Percentiles rank a stretch among this genome's conserved stretches.
Conservation (phyloP, 1,140 invertebrate genomes). For the Achroia grisella region DNA sequence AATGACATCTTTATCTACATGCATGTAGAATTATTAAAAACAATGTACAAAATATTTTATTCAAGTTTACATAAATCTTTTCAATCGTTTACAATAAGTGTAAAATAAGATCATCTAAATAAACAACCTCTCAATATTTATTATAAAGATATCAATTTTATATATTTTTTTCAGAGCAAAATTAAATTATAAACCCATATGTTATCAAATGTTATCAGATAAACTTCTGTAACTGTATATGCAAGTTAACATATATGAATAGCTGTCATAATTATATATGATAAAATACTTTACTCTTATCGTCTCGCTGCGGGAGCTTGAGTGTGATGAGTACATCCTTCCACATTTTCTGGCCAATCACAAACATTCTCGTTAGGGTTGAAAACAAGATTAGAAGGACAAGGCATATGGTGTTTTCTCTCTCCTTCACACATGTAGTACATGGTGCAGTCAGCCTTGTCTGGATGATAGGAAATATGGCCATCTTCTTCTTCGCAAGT, state of each 20-base stretch:
- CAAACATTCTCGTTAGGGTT: conserved; percentile 95
- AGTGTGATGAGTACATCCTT: conserved; percentile 88
- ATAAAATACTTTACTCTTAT: conserved; percentile 23
- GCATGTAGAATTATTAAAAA: no score
- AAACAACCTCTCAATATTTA: no score
- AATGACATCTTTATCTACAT: no score
- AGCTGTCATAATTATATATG: conserved; percentile 3
- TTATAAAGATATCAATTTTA: no score
- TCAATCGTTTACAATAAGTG: no score
- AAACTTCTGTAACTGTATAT: no score
- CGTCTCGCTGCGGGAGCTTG: conserved; percentile 80
- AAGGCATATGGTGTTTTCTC: conserved; percentile 97
- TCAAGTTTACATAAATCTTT: no score
- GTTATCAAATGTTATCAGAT: no score
- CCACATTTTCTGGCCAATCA: conserved; percentile 97
- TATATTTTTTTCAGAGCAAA: no score
- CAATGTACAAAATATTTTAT: no score
- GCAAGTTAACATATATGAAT: conserved; percentile 9
- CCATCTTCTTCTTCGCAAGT: conserved; percentile 94
- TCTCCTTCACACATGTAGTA: conserved; percentile 98
- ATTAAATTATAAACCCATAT: no score
- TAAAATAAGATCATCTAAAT: no score
- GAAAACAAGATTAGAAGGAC: conserved; percentile 94
- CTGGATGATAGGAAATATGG: conserved; percentile 93
- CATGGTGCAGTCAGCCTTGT: conserved; percentile 92